Evolutionary conservation across 2,113 vertebrate genomes (phyloP), one percentile per base, ranked within the genome.

Genomic region (Sapayoa aenigma): DNA sequence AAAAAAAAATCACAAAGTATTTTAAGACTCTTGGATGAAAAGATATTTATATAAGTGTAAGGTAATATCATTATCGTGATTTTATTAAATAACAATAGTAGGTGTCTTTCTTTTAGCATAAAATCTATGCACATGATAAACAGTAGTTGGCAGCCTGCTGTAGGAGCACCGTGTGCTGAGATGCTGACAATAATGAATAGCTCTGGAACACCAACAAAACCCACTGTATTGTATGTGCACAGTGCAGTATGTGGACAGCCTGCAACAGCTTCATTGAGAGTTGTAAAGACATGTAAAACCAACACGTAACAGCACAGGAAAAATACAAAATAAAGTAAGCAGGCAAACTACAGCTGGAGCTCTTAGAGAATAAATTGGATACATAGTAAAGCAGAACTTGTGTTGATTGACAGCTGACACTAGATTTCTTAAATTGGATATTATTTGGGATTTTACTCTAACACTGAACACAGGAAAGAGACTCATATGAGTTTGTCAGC

Each of bases 371-470:
- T 65, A 92, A 94, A 90, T 84, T 67, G 75, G 75, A 6, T 56
- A 75, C 72, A 59, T 42, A 71, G 42, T 14, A 87, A 71, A 71
- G 63, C 35, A 86, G 39, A 66, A 68, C 28, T 63, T 41, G 42
- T 41, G 55, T 31, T 91, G 87, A 88, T 59, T 88, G 87, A 30
- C 90, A 95, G 68, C 55, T 94, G 84, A 90, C 87, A 81, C 52
- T 9, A n/a, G 17, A 35, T 47, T 58, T 46, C 84, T 56, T 83
- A 77, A 91, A 90, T 12, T 74, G 68, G 78, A 35, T 90, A 63
- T 93, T 94, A 80, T 80, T 88, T 71, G 65, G 75, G 79, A 69
- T 79, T 93, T 92, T 71, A 35, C 17, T 72, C 50, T 31, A 59
- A 63, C 2, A 2, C 50, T 77, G 50, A 86, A 59, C 27, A 19